Evolutionary conservation across 2,888 invertebrate genomes (phyloP).

Genomic region (Ommatoiulus sabulosus): DNA sequence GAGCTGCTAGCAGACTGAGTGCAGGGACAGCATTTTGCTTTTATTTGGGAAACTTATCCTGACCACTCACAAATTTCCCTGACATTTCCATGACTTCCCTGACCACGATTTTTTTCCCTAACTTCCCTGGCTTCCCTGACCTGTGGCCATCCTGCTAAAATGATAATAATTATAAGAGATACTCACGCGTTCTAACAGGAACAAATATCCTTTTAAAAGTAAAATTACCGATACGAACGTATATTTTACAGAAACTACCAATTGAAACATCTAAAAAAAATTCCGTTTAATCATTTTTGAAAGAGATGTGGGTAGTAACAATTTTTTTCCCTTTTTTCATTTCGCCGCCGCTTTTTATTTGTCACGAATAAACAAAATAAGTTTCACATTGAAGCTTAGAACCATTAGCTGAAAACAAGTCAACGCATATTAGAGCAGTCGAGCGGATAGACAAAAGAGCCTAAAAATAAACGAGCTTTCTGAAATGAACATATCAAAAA

Average conservation of each 20-base stretch:
- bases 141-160: too few relatives aligned
- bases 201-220: too few relatives aligned
- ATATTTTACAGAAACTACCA: neutral
- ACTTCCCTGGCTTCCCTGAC: too few relatives aligned
- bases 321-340: neutral
- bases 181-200: too few relatives aligned
- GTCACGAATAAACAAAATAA: slow-evolving; percentile 29
- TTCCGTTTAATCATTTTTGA: neutral
- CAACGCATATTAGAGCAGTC: neutral
- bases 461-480: neutral
- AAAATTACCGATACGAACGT: too few relatives aligned
- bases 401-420: slow-evolving; percentile 17
- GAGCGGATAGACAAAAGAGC: slow-evolving; percentile 30
- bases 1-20: too few relatives aligned
- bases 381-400: neutral
- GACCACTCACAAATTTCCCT: too few relatives aligned
- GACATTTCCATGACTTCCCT: too few relatives aligned
- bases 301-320: neutral
- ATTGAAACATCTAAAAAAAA: neutral
- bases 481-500: neutral
- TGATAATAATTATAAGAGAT: too few relatives aligned
- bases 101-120: too few relatives aligned
- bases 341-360: neutral
- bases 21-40: too few relatives aligned
- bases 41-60: too few relatives aligned